Evolutionary conservation across 2,888 invertebrate genomes (phyloP), one percentile per base, ranked within the genome.

Genomic region (Acanthosepion pharaonis): DNA sequence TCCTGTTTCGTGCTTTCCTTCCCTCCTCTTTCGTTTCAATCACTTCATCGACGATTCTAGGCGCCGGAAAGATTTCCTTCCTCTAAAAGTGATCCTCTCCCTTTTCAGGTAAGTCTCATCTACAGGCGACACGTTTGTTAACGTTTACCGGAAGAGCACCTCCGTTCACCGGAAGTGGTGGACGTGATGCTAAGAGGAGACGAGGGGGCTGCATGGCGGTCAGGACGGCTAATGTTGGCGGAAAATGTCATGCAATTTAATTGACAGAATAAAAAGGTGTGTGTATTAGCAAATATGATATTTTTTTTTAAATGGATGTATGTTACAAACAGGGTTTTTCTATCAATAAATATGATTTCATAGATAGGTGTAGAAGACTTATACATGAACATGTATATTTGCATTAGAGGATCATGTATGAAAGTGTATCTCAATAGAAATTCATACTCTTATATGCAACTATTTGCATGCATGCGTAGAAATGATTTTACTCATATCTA

Each of bases 141-240:
- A 92, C 51, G 15, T 92, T 92, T 23, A 92, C 6, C 92, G 92
- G 92, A 92, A 92, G 51, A 51, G 5, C 51, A 49, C 28, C 92
- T 92, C 49, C 92, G 92, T 92, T 49, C 51, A 92, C 92, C 51
- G 51, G 92, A 92, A 92, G 92, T 51, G 23, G n/a, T 18, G 51
- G 51, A 92, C 92, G 51, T 92, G 51, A 92, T 92, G 49, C 51
- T 28, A 9, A 28, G 51, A 15, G 92, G 28, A 28, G 78, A 1
- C 3, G 5, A 6, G 5, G 11, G n/a, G 28, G 18, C 28, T 0
- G 9, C 9, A 78, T 78, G n/a, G 78, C n/a, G n/a, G n/a, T 9
- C 78, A 78, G 78, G 11, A 78, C n/a, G 9, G 78, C n/a, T n/a
- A n/a, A n/a, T 9, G 78, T n/a, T 78, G 8, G n/a, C n/a, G 15